Percentiles rank a stretch among this genome's conserved stretches.
Conservation (phyloP, 2,888 invertebrate species). For the Thymelicus lineola region DNA sequence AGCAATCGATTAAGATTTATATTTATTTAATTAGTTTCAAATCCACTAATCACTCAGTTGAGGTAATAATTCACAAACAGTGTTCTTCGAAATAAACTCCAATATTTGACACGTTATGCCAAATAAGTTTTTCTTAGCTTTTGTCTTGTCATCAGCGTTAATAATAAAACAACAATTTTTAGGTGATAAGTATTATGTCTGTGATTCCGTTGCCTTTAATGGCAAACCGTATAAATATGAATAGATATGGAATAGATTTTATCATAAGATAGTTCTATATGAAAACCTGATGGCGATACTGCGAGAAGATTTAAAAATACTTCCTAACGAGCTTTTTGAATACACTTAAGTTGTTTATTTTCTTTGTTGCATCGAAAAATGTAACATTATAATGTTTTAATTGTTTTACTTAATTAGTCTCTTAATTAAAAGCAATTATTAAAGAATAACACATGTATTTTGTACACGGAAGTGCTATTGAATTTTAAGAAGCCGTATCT, state of each 20-base stretch:
- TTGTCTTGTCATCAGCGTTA: slow-evolving; percentile 45
- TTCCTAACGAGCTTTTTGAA: slow-evolving; percentile 19
- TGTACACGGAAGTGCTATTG: slow-evolving; percentile 39
- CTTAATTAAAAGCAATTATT: slow-evolving; percentile 25
- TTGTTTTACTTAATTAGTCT: not conserved
- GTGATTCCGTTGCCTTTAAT: slow-evolving; percentile 35
- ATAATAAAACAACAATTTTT: not conserved
- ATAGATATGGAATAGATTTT: slow-evolving; percentile 40
- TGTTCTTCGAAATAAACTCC: not conserved
- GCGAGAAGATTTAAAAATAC: slow-evolving; percentile 25
- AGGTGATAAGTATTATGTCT: not conserved
- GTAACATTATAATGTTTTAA: slow-evolving; percentile 18
- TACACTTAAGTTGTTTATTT: not conserved
- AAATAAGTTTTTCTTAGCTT: slow-evolving; percentile 48
- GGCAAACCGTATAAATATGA: slow-evolving; percentile 42
- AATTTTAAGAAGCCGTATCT: slow-evolving; percentile 42
- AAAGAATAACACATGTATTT: not conserved
- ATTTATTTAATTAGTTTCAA: slow-evolving; percentile 29
- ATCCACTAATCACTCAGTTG: slow-evolving; percentile 27
- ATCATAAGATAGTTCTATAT: slow-evolving; percentile 22
- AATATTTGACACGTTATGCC: not conserved
- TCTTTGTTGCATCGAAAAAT: slow-evolving; percentile 6
- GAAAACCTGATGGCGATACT: slow-evolving; percentile 18
- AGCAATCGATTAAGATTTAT: no score
- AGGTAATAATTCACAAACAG: not conserved